These are phyloP conservation scores for Suncus etruscus DNA, from an alignment of 2,113 vertebrate species.

Conservation along the genomic window DNA sequence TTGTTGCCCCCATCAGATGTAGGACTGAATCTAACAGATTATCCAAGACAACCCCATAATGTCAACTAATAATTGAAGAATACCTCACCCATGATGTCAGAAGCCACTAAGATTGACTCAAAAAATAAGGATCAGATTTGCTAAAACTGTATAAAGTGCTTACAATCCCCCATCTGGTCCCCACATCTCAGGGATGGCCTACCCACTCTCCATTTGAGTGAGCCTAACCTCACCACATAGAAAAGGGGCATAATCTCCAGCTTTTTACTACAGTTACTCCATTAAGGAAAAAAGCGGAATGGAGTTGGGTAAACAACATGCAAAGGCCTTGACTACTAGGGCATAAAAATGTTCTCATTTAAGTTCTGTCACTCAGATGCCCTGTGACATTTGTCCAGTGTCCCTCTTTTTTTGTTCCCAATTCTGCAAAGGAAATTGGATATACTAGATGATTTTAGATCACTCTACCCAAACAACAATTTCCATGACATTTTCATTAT, in stretches of 20 bases:
- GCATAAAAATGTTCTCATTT: neutral
- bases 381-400: neutral
- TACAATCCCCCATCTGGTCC: neutral
- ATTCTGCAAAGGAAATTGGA: neutral
- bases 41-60: neutral
- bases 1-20: neutral
- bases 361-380: neutral
- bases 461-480: neutral
- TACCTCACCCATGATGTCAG: neutral
- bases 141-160: neutral
- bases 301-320: neutral
- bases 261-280: neutral
- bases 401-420: neutral
- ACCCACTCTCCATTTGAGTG: neutral
- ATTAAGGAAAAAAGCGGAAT: neutral
- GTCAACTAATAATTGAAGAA: neutral
- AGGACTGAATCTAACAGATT: neutral
- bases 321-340: neutral
- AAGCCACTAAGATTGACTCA: neutral
- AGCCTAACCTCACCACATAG: neutral
- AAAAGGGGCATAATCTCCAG: neutral
- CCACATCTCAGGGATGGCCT: neutral
- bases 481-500: neutral
- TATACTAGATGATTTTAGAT: neutral
- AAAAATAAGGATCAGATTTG: neutral